phyloP scores from a whole-genome alignment of 2,113 vertebrate genomes.

The Xenopus borealis region DNA sequence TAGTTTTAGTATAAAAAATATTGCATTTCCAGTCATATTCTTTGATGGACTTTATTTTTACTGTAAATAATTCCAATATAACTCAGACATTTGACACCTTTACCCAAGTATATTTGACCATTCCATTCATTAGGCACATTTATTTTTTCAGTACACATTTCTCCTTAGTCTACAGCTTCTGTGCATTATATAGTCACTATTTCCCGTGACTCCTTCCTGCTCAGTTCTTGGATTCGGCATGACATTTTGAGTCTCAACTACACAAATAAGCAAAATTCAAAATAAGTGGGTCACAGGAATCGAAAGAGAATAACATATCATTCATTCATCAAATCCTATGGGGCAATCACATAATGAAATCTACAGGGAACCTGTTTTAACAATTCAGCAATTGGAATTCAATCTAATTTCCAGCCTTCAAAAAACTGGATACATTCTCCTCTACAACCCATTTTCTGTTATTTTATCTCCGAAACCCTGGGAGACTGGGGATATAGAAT shows the following conservation, averaged over 20 bases:
- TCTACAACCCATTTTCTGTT: conserved; percentile 38
- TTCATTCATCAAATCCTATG: conserved; percentile 43
- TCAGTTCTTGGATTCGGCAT: background rate
- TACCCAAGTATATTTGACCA: too few species aligned
- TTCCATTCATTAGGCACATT: background rate
- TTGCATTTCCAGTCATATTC: too few species aligned
- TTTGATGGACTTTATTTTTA: too few species aligned
- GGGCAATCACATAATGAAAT: conserved; percentile 34
- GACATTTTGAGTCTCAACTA: background rate
- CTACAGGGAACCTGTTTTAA: conserved; percentile 37
- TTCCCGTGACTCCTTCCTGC: background rate
- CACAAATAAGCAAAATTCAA: conserved; percentile 21
- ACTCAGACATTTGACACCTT: too few species aligned
- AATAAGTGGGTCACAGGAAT: conserved; percentile 41
- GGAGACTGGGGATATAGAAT: conserved; percentile 42
- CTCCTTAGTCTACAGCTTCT: background rate
- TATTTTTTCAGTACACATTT: background rate
- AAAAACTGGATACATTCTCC: conserved; percentile 41
- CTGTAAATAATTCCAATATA: too few species aligned
- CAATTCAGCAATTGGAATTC: conserved; percentile 46
- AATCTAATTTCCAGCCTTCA: conserved; percentile 42
- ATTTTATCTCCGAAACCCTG: conserved; percentile 44
- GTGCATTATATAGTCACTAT: background rate
- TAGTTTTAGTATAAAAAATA: too few species aligned
- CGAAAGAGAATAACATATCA: conserved; percentile 43